Percentiles rank a stretch among this genome's conserved stretches.
These are phyloP conservation scores for Ptychobarbus kaznakovi DNA, from an alignment of 2,797 vertebrate species.

Conservation along the genomic window DNA sequence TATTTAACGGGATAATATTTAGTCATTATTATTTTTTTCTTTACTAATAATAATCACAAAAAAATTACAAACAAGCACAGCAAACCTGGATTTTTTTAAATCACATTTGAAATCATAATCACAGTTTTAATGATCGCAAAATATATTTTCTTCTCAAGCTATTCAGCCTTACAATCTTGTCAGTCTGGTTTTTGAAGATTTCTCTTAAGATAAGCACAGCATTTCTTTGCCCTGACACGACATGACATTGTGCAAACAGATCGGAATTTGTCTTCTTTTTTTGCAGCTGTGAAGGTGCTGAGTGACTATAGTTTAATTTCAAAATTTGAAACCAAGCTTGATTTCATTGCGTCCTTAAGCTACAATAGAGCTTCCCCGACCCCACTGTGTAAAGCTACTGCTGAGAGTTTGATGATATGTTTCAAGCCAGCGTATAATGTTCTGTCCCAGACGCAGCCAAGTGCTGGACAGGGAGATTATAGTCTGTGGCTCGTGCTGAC, in stretches of 20 bases:
- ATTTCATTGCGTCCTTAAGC: slow-evolving; percentile 2
- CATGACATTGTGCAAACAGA: background rate
- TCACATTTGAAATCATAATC: background rate
- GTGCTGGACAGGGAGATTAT: slow-evolving; percentile 51
- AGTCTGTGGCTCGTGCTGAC: slow-evolving; percentile 33
- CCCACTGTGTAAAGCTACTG: slow-evolving; percentile 25
- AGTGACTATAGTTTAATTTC: background rate
- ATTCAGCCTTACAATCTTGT: background rate
- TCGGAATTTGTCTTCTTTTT: background rate
- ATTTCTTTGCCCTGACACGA: background rate
- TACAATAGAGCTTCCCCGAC: background rate
- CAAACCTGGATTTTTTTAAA: background rate
- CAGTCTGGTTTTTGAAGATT: background rate
- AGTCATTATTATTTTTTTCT: background rate
- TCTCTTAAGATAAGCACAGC: background rate
- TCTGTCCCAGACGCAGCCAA: slow-evolving; percentile 30
- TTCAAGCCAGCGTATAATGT: slow-evolving; percentile 42
- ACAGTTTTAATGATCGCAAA: background rate
- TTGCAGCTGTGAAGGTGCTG: background rate
- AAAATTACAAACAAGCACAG: background rate
- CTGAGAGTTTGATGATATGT: slow-evolving; percentile 38
- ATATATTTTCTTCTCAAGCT: background rate
- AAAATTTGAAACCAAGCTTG: background rate
- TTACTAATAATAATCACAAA: background rate
- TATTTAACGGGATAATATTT: background rate